Evolutionary conservation across 2,113 vertebrate species (phyloP), one percentile per base, ranked within the genome.

Genomic region (Salminus brasiliensis): DNA sequence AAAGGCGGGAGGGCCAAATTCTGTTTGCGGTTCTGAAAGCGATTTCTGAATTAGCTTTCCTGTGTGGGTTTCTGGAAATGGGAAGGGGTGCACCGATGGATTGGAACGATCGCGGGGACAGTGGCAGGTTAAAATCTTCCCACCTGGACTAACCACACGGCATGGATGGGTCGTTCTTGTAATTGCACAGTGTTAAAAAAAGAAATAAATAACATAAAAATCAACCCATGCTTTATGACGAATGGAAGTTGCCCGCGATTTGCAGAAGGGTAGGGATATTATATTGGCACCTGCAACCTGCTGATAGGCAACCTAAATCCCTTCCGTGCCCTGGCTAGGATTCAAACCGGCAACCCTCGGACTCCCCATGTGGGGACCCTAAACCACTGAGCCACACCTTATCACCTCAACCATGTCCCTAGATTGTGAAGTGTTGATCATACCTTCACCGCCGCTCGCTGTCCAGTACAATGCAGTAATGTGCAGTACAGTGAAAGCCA

Each of bases 261-360:
- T 27, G 68, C 67, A 23, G 29, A 78, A 78, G 15, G 43, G 67
- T 16, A 55, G 62, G 36, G 74, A 78, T 78, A 79, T 41, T 66
- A 78, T 78, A 79, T 41, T 66, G 69, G 70, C 25, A 79, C 70
- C 70, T 73, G 78, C 70, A 55, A 5, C 9, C 43, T 66, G 60
- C 78, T 66, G 78, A 72, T 79, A 78, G 76, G 41, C 65, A 70
- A 39, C 66, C 76, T 71, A 62, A 49, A 47, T 25, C 65, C 39
- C 49, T 10, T 10, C 62, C 9, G 49, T 23, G 53, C 30, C 52
- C 27, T 29, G 30, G 66, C 66, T 32, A 27, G 36, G 36, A 25
- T 70, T 57, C 66, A 70, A 32, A 23, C n/a, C 66, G 62, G 41
- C 27, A 70, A 41, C 27, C 41, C 39, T 69, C 45, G 32, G 27